Evolutionary conservation across 1,140 invertebrate species (phyloP), one percentile per base, ranked within the genome.

Genomic region (Drosophila grimshawi): DNA sequence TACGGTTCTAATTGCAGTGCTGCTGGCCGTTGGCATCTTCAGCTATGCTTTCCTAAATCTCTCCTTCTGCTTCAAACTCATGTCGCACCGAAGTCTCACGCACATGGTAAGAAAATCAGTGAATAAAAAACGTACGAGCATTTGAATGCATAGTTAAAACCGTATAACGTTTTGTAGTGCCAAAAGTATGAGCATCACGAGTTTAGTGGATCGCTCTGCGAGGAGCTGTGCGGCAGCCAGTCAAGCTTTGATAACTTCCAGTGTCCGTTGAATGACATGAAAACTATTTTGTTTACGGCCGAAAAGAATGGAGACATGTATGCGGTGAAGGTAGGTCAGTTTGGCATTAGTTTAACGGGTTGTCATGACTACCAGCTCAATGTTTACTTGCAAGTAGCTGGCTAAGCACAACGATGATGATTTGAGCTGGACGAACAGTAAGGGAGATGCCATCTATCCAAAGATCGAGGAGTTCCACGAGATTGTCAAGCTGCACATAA

Each of bases 11-110:
- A 82, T 91, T 64, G 81, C 89, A 46, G 79, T 91, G 57, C 76
- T 91, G 63, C 76, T 90, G 73, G 81, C 78, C 32, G 80, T 90
- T 57, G 82, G 82, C 60, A 74, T 91, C 39, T 83, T 86, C 57
- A 86, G 82, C 65, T 90, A 90, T 60, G 86, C 90, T n/a, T 91
- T 92, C 33, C 77, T 91, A 52, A 91, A 91, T 63, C 75, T 91
- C 19, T 86, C 88, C 60, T 91, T 91, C 39, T 91, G 90, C 66
- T 91, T 91, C 45, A 91, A 91, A 49, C 69, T 91, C 8, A 91
- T 91, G 90, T 91, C 90, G 35, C 86, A 91, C 60, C 55, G 85
- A 53, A 91, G 85, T 52, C 76, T 91, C 43, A 91, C 83, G 65
- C 68, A 86, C 27, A 91, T 91, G 89, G 89, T 91, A 64, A 82